Evolutionary conservation across 2,888 invertebrate genomes (phyloP).

Genomic region (Stenotaenia linearis): DNA sequence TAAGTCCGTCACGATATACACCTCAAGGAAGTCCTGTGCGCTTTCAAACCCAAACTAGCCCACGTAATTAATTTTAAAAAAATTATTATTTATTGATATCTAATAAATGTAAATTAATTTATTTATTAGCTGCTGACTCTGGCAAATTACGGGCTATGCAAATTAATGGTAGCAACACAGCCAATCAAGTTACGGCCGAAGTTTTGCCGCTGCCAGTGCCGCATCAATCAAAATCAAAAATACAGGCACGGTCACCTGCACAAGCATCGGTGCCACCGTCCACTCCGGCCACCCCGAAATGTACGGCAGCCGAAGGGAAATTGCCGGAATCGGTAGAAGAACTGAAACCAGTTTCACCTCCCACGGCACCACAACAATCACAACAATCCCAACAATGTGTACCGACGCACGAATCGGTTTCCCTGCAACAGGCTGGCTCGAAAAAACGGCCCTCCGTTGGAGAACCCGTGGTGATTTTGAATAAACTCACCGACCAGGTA

Average conservation of each 20-base stretch:
- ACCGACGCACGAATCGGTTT: not conserved
- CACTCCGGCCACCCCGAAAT: conserved; percentile 29
- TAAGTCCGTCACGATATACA: conserved; percentile 46
- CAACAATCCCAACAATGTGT: too few relatives aligned
- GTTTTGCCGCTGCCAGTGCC: not conserved
- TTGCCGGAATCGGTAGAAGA: not conserved
- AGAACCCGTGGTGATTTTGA: conserved; percentile 59
- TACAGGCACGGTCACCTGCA: conserved; percentile 28
- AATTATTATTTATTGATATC: not conserved
- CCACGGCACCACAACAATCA: not conserved
- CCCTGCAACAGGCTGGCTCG: not conserved
- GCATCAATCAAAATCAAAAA: conserved; percentile 29
- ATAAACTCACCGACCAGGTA: conserved; percentile 55
- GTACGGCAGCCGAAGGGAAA: conserved; percentile 29
- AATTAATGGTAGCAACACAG: not conserved
- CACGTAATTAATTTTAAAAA: conserved; percentile 20
- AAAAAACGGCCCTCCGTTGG: conserved; percentile 33
- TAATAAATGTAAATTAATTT: not conserved
- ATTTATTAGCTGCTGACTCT: not conserved
- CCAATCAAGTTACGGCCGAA: not conserved
- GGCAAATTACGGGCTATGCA: not conserved
- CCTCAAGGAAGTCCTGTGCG: conserved; percentile 53
- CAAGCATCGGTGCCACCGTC: conserved; percentile 30
- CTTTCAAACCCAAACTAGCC: conserved; percentile 37
- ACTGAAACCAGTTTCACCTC: not conserved